These are phyloP conservation scores for Pampus argenteus DNA, from an alignment of 2,797 vertebrate genomes.

Conservation along the genomic window DNA sequence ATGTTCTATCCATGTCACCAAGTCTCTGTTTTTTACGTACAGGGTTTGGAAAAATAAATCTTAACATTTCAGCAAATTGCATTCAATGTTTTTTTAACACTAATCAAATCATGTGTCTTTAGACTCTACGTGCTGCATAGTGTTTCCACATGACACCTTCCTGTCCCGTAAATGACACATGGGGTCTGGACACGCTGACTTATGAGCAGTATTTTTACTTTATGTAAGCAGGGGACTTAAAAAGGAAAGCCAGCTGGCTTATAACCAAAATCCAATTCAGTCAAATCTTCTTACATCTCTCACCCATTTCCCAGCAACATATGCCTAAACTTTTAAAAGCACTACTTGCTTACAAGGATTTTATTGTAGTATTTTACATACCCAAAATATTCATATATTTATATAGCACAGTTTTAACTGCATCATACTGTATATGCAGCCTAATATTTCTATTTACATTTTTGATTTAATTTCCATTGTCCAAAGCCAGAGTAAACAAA, in stretches of 20 bases:
- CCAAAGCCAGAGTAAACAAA: constrained; percentile 3
- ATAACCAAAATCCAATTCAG: constrained; percentile 85
- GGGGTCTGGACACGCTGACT: constrained; percentile 20
- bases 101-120: neutral
- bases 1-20: neutral
- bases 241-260: constrained; percentile 82
- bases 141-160: constrained; percentile 1
- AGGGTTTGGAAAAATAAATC: neutral
- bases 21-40: neutral
- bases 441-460: constrained; percentile 24
- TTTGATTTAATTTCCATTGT: neutral
- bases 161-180: constrained; percentile 25
- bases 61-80: constrained; percentile 7
- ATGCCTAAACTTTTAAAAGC: constrained; percentile 42
- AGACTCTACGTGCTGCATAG: neutral
- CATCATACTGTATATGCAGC: constrained; percentile 15
- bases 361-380: constrained; percentile 3
- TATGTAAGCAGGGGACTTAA: constrained; percentile 84
- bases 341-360: constrained; percentile 1
- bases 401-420: neutral
- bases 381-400: neutral
- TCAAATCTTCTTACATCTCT: constrained; percentile 82
- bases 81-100: neutral
- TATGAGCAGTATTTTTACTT: constrained; percentile 72
- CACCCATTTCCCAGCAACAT: constrained; percentile 39